Evolutionary conservation across 2,888 invertebrate genomes (phyloP), one percentile per base, ranked within the genome.

Genomic region (Pseudococcus viburni): DNA sequence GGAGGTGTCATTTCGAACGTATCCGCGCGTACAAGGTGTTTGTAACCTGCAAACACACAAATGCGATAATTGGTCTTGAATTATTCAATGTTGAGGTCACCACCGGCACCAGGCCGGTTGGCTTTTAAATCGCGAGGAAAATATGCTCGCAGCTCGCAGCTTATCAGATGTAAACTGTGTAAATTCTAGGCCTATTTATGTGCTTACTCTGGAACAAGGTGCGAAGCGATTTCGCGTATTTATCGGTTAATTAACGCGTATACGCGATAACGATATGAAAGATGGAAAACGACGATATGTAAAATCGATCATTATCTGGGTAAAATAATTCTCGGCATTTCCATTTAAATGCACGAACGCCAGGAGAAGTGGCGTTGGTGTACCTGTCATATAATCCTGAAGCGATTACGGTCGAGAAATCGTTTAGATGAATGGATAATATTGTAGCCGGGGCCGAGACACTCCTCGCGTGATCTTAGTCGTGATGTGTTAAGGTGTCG

Each of bases 41-140:
- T 83, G 46, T 83, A 83, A 83, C 80, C 80, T 83, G 80, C 80
- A 42, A 83, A 46, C 42, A 80, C n/a, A 83, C 11, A 83, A 77
- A 77, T 17, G 77, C 64, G 64, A 42, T 77, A 77, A 77, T 77
- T 77, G 77, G 39, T 77, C 77, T 77, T 83, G 80, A 83, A 83
- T 83, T n/a, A 83, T 83, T 83, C 80, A 83, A 46, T 83, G 80
- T 83, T 83, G 46, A 83, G 80, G 80, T 46, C 80, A 77, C 17
- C 59, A 6, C 26, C 26, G 26, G 19, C 59, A 59, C 59, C 59
- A 6, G 59, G 26, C 26, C 64, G 64, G 22, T 64, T 55, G 7
- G n/a, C n/a, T 64, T 64, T 64, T 64, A 64, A 80, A 33, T 33
- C 26, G 80, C 42, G n/a, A 33, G n/a, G n/a, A 80, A 80, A 80